phyloP scores from a whole-genome alignment of 2,113 vertebrate genomes.

The Buteo buteo region DNA sequence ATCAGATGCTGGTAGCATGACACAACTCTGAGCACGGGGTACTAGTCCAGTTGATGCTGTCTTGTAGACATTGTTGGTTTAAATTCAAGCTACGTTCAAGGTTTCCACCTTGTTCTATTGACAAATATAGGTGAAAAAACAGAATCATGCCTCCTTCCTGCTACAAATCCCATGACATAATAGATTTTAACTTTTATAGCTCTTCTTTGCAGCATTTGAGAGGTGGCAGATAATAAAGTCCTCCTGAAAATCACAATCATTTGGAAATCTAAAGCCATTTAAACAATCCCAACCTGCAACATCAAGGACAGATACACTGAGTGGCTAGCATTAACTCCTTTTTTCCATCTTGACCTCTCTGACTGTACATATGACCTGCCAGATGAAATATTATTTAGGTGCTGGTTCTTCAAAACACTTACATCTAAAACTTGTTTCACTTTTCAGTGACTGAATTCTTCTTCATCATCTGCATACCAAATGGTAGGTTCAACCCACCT shows the following conservation, averaged over 20 bases:
- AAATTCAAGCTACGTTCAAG: background rate
- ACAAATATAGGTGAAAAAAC: background rate
- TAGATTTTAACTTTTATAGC: background rate
- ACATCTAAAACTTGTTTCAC: background rate
- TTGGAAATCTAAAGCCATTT: background rate
- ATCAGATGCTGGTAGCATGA: background rate
- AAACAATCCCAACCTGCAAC: background rate
- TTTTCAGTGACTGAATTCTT: background rate
- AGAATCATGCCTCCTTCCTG: background rate
- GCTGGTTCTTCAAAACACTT: background rate
- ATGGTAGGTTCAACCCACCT: background rate
- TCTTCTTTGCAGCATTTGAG: background rate
- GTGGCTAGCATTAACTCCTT: background rate
- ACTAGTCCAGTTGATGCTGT: background rate
- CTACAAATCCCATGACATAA: background rate
- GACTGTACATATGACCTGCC: background rate
- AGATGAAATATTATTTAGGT: background rate
- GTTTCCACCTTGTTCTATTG: background rate
- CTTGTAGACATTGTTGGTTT: background rate
- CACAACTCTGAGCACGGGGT: fast-evolving
- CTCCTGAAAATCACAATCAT: background rate
- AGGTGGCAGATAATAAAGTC: background rate
- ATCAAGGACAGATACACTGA: background rate
- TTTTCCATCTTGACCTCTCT: background rate
- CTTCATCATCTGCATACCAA: background rate